These are phyloP conservation scores for Elachura formosa DNA, from an alignment of 2,113 vertebrate species.

Conservation along the genomic window DNA sequence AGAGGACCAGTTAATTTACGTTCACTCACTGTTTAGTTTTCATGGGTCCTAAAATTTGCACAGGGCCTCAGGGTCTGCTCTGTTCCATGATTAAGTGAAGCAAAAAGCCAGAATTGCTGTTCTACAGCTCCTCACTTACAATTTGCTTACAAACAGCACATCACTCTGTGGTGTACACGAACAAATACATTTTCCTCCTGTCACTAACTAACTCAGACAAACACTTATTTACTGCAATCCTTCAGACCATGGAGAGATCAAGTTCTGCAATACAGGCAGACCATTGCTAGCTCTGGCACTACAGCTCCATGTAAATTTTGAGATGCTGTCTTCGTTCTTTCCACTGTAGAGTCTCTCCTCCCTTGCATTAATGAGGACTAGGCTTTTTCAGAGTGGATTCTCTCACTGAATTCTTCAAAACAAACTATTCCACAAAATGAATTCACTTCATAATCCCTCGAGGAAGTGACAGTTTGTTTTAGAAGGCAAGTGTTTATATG, in stretches of 20 bases:
- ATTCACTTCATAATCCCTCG: background rate
- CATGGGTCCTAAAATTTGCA: constrained; percentile 25
- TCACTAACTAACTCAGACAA: background rate
- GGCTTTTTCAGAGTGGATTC: background rate
- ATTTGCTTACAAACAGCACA: background rate
- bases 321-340: background rate
- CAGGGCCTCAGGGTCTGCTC: background rate
- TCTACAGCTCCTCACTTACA: background rate
- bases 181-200: background rate
- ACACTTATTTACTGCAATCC: background rate
- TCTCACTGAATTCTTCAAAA: background rate
- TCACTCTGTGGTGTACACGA: background rate
- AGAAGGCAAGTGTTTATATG: background rate
- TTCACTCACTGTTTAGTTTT: constrained; percentile 43
- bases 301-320: background rate
- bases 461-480: background rate
- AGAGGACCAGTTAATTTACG: constrained; percentile 50
- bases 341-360: background rate
- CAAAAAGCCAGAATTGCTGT: background rate
- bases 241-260: background rate
- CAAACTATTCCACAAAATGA: background rate
- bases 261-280: background rate
- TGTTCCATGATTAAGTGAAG: background rate
- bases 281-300: background rate
- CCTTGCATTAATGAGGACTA: background rate